phyloP scores from a whole-genome alignment of 2,888 invertebrate genomes.

The Perizoma affinitatum region DNA sequence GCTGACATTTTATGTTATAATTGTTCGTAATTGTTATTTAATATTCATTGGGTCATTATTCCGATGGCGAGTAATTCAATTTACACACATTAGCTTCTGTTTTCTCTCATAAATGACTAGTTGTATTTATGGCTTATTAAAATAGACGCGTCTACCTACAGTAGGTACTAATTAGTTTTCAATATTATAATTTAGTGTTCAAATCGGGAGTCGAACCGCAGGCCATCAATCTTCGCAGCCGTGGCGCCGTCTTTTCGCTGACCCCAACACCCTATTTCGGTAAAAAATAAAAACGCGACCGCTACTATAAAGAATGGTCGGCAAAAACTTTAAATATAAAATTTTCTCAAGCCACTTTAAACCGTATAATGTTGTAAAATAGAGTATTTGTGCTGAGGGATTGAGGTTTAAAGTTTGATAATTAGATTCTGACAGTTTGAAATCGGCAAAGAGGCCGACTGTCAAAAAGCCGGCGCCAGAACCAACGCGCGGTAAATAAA shows the following conservation, averaged over 20 bases:
- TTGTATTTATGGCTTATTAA: conserved; percentile 4
- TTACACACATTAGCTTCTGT: conserved; percentile 1
- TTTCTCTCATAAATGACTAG: background rate
- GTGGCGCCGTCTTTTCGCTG: conserved; percentile 73
- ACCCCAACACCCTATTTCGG: conserved; percentile 71
- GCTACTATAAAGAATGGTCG: conserved; percentile 74
- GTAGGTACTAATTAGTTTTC: conserved; percentile 56
- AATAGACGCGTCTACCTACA: conserved; percentile 33
- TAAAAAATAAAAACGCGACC: conserved; percentile 58
- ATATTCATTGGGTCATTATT: conserved; percentile 11
- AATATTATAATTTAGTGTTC: conserved; percentile 53
- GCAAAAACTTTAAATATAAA: conserved; percentile 62
- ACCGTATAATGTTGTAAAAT: conserved; percentile 40
- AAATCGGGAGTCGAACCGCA: conserved; percentile 58
- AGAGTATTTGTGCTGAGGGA: conserved; percentile 36
- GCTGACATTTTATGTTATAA: conserved; percentile 34
- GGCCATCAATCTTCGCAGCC: conserved; percentile 71
- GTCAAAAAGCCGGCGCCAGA: conserved; percentile 79
- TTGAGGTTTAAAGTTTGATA: conserved; percentile 56
- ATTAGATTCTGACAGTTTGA: conserved; percentile 82
- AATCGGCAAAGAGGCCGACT: conserved; percentile 78
- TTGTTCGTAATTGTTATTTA: conserved; percentile 16
- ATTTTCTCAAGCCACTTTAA: conserved; percentile 39
- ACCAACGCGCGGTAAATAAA: conserved; percentile 72
- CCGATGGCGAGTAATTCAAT: conserved; percentile 1